phyloP scores from a whole-genome alignment of 2,113 vertebrate genomes.

The Zosterops pallidus region DNA sequence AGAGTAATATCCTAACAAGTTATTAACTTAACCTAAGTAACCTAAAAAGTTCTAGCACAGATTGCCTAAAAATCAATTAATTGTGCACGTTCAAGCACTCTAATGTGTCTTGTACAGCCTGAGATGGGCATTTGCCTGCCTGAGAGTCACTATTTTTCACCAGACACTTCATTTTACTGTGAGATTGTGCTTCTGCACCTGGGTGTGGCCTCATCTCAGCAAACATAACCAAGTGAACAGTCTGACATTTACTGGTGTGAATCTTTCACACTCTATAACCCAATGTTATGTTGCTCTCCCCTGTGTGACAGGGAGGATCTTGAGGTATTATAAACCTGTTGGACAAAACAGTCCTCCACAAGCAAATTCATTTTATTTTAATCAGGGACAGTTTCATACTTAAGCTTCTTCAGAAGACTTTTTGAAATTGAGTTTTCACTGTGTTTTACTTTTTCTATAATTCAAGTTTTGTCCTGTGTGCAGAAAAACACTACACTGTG shows the following conservation, averaged over 20 bases:
- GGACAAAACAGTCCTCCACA: background rate
- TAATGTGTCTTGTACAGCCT: background rate
- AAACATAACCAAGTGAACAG: background rate
- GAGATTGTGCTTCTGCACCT: background rate
- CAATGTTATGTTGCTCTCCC: background rate
- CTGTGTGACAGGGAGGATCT: background rate
- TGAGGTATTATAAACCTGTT: background rate
- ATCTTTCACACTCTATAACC: background rate
- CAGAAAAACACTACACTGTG: background rate
- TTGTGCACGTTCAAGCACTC: accelerated
- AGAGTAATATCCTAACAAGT: background rate
- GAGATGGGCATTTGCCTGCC: background rate
- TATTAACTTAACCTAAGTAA: background rate
- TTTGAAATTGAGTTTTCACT: background rate
- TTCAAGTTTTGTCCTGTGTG: background rate
- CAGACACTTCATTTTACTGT: background rate
- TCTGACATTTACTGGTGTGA: background rate
- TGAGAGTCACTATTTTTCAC: background rate
- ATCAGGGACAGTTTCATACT: background rate
- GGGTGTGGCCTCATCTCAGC: background rate
- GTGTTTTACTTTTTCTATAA: background rate
- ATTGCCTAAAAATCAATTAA: background rate
- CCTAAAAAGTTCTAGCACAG: background rate
- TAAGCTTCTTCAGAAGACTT: background rate
- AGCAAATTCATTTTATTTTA: background rate